These are phyloP conservation scores for Toxotes jaculatrix DNA, from an alignment of 2,113 vertebrate species.

Conservation along the genomic window DNA sequence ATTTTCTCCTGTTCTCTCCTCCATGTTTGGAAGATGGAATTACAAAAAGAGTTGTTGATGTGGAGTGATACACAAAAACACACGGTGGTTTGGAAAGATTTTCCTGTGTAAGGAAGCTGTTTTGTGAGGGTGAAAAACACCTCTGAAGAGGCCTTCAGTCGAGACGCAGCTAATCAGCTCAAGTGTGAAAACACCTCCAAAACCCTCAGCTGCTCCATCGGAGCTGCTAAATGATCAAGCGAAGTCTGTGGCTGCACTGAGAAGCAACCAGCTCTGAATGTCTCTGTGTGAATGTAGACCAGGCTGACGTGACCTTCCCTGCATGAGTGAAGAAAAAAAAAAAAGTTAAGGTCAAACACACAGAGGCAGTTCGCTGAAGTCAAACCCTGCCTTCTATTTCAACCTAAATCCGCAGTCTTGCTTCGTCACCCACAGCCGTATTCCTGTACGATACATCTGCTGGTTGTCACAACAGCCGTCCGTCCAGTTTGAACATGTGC, in stretches of 20 bases:
- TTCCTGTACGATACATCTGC: conserved; percentile 39
- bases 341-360: not conserved
- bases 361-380: not conserved
- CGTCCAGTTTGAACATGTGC: conserved; percentile 28
- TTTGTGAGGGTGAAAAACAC: not conserved
- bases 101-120: conserved; percentile 27
- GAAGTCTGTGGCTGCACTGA: not conserved
- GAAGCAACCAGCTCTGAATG: not conserved
- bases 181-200: conserved; percentile 36
- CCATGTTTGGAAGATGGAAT: not conserved
- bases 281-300: conserved; percentile 16
- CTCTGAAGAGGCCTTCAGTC: conserved; percentile 6
- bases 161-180: conserved; percentile 16
- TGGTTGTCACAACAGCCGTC: conserved; percentile 50
- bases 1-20: not conserved
- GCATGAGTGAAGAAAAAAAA: not conserved
- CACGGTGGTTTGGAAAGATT: not conserved
- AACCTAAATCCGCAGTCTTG: conserved; percentile 7
- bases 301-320: not conserved
- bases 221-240: conserved; percentile 28
- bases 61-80: not conserved
- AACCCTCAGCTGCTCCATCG: not conserved
- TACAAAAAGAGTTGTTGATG: conserved; percentile 4
- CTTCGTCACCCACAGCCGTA: conserved; percentile 18
- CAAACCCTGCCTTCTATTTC: conserved; percentile 19